A percentile compares a stretch with the other conserved stretches of the same genome.
Conservation (phyloP, 1,140 invertebrate species). For the Macrocentrus cingulum region DNA sequence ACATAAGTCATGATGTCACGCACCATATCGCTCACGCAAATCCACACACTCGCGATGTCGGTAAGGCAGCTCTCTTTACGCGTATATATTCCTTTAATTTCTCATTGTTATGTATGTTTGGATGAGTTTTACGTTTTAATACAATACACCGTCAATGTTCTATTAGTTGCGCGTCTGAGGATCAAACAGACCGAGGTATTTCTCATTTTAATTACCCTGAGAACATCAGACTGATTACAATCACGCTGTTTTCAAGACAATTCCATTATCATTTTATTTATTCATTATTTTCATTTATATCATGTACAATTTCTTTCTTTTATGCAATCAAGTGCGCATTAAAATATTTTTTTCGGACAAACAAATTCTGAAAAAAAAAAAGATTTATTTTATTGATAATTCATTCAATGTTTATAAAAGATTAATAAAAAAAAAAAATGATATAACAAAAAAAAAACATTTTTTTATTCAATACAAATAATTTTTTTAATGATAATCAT, state of each 20-base stretch:
- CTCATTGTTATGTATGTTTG: not conserved
- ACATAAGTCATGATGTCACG: slow-evolving; percentile 52
- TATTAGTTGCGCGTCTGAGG: slow-evolving; percentile 21
- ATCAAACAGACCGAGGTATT: slow-evolving; percentile 54
- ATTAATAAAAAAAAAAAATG: too few species aligned
- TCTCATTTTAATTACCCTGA: slow-evolving; percentile 50
- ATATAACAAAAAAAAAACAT: too few species aligned
- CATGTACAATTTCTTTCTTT: slow-evolving; percentile 8
- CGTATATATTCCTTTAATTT: slow-evolving; percentile 21
- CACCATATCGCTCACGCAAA: slow-evolving; percentile 48
- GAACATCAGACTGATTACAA: slow-evolving; percentile 34
- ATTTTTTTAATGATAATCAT: too few species aligned
- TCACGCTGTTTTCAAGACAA: slow-evolving; percentile 30
- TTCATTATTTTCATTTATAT: not conserved
- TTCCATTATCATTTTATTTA: slow-evolving; percentile 29
- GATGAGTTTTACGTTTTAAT: too few species aligned
- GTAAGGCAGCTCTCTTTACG: slow-evolving; percentile 30
- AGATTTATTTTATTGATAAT: too few species aligned
- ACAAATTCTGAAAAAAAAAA: too few species aligned
- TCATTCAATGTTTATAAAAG: too few species aligned
- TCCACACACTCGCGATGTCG: not conserved
- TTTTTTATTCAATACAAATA: too few species aligned
- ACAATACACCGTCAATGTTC: not conserved
- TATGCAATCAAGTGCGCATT: too few species aligned
- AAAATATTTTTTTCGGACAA: too few species aligned